A percentile compares a stretch with the other conserved stretches of the same genome.
Conservation (phyloP, 1,140 invertebrate species). For the Argopecten irradians region DNA sequence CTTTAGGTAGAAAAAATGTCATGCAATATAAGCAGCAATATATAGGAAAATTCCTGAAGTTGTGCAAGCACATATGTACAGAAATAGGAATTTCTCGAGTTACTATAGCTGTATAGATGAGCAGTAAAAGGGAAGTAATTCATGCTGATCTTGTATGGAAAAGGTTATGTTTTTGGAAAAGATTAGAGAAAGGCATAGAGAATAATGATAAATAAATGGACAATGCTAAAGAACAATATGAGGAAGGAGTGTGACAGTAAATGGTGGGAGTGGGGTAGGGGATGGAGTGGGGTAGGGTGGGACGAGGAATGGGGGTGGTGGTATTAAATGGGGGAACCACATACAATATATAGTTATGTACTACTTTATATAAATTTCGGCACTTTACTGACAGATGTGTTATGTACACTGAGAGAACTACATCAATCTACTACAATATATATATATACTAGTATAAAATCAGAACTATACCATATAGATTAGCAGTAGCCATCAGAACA, state of each 20-base stretch:
- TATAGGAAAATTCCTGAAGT: too few species aligned
- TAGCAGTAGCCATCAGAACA: neutral
- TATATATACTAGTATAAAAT: neutral
- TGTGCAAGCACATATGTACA: too few species aligned
- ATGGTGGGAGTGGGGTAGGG: neutral
- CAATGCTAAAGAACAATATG: too few species aligned
- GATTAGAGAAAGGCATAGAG: too few species aligned
- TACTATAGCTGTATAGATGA: neutral
- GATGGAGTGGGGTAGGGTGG: neutral
- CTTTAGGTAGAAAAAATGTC: too few species aligned
- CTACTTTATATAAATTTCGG: conserved; percentile 23
- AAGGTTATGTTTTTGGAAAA: neutral
- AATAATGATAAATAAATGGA: too few species aligned
- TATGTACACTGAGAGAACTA: conserved; percentile 22
- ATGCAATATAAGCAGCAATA: too few species aligned
- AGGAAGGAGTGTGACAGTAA: too few species aligned
- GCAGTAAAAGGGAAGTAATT: neutral
- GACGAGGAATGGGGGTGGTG: neutral
- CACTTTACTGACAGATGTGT: conserved; percentile 2
- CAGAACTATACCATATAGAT: neutral
- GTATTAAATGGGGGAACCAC: neutral
- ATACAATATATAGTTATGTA: too few species aligned
- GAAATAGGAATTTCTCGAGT: neutral
- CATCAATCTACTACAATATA: neutral
- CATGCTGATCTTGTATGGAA: neutral